Evolutionary conservation across 2,797 vertebrate genomes (phyloP).

Genomic region (Limnodromus scolopaceus): DNA sequence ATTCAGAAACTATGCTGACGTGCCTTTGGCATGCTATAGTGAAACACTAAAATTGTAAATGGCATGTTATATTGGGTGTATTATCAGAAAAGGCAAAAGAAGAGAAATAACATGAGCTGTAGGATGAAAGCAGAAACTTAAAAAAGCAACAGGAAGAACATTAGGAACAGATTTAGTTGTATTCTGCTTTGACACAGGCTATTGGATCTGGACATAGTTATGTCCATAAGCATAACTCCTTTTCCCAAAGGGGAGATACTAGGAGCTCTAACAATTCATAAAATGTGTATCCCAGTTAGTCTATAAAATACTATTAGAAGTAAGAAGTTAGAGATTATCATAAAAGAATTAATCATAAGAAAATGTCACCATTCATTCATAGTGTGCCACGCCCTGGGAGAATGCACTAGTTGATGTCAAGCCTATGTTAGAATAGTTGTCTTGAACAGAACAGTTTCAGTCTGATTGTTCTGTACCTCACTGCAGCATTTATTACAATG

Average conservation of each 20-base stretch:
- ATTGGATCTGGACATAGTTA: background rate
- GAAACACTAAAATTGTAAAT: background rate
- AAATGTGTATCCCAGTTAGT: background rate
- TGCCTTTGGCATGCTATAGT: background rate
- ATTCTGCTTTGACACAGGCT: background rate
- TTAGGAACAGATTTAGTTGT: background rate
- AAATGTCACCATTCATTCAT: background rate
- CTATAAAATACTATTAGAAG: background rate
- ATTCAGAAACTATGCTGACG: background rate
- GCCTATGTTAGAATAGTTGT: background rate
- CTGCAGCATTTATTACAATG: background rate
- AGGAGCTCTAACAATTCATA: background rate
- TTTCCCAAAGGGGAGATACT: background rate
- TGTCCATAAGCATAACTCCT: background rate
- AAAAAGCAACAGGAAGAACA: background rate
- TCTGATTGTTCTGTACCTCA: background rate
- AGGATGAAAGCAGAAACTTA: background rate
- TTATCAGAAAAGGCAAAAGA: background rate
- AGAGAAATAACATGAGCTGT: background rate
- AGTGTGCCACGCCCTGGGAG: background rate
- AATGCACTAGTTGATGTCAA: background rate
- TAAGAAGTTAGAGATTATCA: background rate
- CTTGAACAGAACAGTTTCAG: background rate
- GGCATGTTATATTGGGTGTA: fast-evolving
- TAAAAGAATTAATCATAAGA: background rate